These are phyloP conservation scores for Peromyscus melanophrys DNA, from an alignment of 2,797 vertebrate genomes.

Conservation along the genomic window DNA sequence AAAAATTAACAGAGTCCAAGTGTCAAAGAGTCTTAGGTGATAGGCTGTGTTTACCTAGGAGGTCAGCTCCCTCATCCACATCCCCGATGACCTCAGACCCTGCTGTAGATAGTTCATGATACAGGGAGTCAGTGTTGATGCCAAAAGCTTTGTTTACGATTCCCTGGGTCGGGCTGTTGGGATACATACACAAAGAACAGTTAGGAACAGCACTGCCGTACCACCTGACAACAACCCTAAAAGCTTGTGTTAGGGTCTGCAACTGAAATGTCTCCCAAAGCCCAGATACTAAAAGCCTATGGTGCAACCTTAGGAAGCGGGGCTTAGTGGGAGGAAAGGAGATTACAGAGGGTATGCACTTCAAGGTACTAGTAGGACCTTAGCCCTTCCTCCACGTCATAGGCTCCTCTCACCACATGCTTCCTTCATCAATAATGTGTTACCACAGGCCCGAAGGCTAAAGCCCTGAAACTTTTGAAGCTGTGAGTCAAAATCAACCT, in stretches of 20 bases:
- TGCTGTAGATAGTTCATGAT: slow-evolving; percentile 98
- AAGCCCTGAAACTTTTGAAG: not conserved
- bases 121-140: slow-evolving; percentile 99
- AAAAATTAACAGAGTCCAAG: not conserved
- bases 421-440: not conserved
- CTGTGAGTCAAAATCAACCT: not conserved
- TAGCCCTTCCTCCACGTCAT: not conserved
- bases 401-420: no score
- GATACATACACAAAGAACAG: not conserved
- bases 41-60: slow-evolving; percentile 93
- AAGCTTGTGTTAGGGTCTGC: not conserved
- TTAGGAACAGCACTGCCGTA: not conserved
- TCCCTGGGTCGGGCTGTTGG: slow-evolving; percentile 96
- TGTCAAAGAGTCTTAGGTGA: not conserved
- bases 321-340: not conserved
- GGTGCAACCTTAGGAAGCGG: not conserved
- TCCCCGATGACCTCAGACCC: slow-evolving; percentile 99
- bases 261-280: not conserved
- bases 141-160: slow-evolving; percentile 99
- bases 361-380: not conserved
- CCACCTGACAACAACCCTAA: rapidly evolving
- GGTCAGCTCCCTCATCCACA: slow-evolving; percentile 98
- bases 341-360: not conserved
- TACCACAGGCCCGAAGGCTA: not conserved
- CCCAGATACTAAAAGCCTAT: not conserved